These are phyloP conservation scores for Halichoeres trimaculatus DNA, from an alignment of 2,113 vertebrate genomes.

Conservation along the genomic window DNA sequence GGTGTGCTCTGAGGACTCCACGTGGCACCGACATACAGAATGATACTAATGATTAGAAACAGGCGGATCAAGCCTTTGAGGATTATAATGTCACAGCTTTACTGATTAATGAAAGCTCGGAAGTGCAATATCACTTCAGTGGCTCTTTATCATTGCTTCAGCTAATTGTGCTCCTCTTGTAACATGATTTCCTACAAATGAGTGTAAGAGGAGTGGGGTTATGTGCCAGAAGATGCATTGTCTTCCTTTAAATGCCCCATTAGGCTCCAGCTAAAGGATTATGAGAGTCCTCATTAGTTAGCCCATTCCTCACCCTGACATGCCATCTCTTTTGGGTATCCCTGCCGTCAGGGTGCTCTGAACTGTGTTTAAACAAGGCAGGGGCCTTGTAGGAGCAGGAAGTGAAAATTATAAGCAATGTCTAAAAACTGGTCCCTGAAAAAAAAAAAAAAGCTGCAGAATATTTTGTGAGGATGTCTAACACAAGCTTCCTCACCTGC, in stretches of 20 bases:
- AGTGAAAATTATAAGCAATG: slow-evolving; percentile 53
- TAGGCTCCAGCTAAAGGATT: slow-evolving; percentile 83
- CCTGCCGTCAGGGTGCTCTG: slow-evolving; percentile 64
- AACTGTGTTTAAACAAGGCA: slow-evolving; percentile 75
- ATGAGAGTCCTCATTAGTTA: slow-evolving; percentile 83
- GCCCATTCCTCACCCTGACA: slow-evolving; percentile 80
- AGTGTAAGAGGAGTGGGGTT: slow-evolving; percentile 75
- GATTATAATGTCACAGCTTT: slow-evolving; percentile 18
- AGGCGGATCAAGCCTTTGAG: slow-evolving; percentile 35
- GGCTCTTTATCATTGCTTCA: slow-evolving; percentile 71
- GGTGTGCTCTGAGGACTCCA: not conserved
- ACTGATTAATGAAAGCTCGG: slow-evolving; percentile 59
- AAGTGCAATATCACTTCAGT: slow-evolving; percentile 62
- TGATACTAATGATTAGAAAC: slow-evolving; percentile 30
- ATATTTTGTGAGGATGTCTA: slow-evolving; percentile 11
- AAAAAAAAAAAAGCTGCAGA: slow-evolving; percentile 16
- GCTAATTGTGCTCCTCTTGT: slow-evolving; percentile 80
- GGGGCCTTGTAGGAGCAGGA: slow-evolving; percentile 46
- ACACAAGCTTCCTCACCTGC: slow-evolving; percentile 11
- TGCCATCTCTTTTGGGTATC: slow-evolving; percentile 74
- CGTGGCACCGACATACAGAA: slow-evolving; percentile 3
- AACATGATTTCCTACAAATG: slow-evolving; percentile 82
- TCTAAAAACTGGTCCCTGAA: slow-evolving; percentile 30
- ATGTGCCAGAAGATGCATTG: slow-evolving; percentile 82
- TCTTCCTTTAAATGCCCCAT: slow-evolving; percentile 85